phyloP scores from a whole-genome alignment of 2,888 invertebrate genomes.

The Charanyca ferruginea region DNA sequence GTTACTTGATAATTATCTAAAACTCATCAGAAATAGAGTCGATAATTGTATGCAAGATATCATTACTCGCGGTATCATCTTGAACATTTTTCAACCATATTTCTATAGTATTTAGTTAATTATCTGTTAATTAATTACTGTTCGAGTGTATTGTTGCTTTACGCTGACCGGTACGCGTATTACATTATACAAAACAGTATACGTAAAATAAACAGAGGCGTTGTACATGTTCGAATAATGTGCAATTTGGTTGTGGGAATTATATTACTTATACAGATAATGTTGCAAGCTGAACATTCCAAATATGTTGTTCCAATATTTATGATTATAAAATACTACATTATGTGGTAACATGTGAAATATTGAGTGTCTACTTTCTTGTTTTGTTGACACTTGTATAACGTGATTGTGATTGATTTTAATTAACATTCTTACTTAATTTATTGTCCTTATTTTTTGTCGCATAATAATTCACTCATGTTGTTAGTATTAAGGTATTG shows the following conservation, averaged over 20 bases:
- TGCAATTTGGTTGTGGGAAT: slow-evolving; percentile 42
- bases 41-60: too few relatives aligned
- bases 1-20: background rate
- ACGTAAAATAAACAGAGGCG: slow-evolving; percentile 22
- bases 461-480: slow-evolving; percentile 14
- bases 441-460: slow-evolving; percentile 7
- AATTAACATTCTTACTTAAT: background rate
- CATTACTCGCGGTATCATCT: too few relatives aligned
- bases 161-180: too few relatives aligned
- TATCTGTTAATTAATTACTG: too few relatives aligned
- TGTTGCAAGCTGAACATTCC: slow-evolving; percentile 39
- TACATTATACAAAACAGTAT: slow-evolving; percentile 18
- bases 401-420: background rate
- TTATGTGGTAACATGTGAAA: background rate
- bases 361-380: background rate
- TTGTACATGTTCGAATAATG: slow-evolving; percentile 14
- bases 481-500: background rate
- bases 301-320: slow-evolving; percentile 17
- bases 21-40: too few relatives aligned
- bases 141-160: too few relatives aligned
- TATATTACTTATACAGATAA: slow-evolving; percentile 1
- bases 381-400: background rate
- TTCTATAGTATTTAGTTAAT: too few relatives aligned
- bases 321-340: background rate
- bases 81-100: too few relatives aligned